Conservation (phyloP, 2,113 vertebrate species). For the Peucedramus taeniatus region DNA sequence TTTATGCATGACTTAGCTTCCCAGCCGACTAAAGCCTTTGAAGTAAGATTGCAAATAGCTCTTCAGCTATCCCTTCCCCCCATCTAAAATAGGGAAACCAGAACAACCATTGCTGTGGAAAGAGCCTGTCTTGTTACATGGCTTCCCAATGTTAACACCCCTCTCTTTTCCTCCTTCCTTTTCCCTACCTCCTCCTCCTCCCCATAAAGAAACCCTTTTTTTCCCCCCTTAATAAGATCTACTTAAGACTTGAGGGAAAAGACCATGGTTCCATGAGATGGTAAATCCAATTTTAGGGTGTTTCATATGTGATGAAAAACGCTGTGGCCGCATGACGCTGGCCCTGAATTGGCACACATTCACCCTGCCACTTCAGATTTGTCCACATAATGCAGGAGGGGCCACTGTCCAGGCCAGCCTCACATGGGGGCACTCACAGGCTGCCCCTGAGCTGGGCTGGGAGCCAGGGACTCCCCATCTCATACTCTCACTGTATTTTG, state of each 20-base stretch:
- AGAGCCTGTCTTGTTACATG: neutral
- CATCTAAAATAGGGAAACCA: slow-evolving; percentile 8
- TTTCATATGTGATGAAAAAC: slow-evolving; percentile 36
- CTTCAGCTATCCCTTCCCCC: slow-evolving; percentile 10
- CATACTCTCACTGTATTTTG: neutral
- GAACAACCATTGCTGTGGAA: neutral
- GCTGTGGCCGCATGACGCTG: neutral
- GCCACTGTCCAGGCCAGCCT: neutral
- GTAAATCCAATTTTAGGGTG: slow-evolving; percentile 52
- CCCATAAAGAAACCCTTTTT: neutral
- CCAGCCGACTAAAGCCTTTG: slow-evolving; percentile 49
- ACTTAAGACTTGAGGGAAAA: slow-evolving; percentile 38
- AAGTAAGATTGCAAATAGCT: slow-evolving; percentile 54
- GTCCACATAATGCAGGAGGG: neutral
- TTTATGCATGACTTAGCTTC: slow-evolving; percentile 65
- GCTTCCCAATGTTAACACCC: neutral
- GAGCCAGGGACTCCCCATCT: neutral
- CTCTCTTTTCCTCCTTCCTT: neutral
- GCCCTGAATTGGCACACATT: slow-evolving; percentile 35
- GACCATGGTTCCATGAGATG: slow-evolving; percentile 19
- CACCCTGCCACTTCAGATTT: neutral
- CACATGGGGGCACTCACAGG: accelerated
- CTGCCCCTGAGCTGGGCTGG: neutral
- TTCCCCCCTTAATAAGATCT: neutral
- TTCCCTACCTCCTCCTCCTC: neutral